These are phyloP conservation scores for Dendroctonus ponderosae DNA, from an alignment of 1,140 invertebrate species.

Conservation along the genomic window DNA sequence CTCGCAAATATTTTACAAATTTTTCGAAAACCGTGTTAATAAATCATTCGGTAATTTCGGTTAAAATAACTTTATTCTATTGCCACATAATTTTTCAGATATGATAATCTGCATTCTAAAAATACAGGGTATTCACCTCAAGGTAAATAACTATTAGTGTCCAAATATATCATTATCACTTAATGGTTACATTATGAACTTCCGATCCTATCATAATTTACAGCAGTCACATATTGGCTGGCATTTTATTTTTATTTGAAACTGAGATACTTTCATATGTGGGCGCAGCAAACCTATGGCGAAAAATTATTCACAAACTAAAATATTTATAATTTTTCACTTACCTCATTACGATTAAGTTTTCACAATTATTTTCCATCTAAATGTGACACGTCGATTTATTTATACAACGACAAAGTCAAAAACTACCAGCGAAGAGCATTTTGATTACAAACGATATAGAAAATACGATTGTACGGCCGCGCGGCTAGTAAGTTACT, in stretches of 20 bases:
- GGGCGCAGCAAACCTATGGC: neutral
- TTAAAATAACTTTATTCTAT: too few relatives aligned
- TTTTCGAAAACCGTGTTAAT: too few relatives aligned
- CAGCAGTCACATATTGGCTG: neutral
- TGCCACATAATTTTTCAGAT: too few relatives aligned
- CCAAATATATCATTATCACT: neutral
- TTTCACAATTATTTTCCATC: too few relatives aligned
- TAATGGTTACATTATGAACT: constrained; percentile 4
- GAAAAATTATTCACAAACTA: neutral
- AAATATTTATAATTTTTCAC: neutral
- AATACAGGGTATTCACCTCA: constrained; percentile 6
- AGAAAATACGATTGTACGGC: constrained; percentile 22
- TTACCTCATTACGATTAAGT: constrained; percentile 22
- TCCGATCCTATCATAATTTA: neutral
- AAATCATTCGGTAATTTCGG: too few relatives aligned
- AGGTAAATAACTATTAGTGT: constrained; percentile 7
- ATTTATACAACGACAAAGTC: too few relatives aligned
- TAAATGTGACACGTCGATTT: too few relatives aligned
- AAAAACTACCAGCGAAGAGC: constrained; percentile 14
- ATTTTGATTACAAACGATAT: constrained; percentile 26
- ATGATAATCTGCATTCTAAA: neutral
- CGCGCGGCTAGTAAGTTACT: constrained; percentile 25
- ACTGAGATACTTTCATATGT: constrained; percentile 1
- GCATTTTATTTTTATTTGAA: neutral
- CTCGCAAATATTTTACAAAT: too few relatives aligned